A percentile compares a stretch with the other conserved stretches of the same genome.
These are phyloP conservation scores for Nothocercus nigrocapillus DNA, from an alignment of 2,113 vertebrate species.

Conservation along the genomic window DNA sequence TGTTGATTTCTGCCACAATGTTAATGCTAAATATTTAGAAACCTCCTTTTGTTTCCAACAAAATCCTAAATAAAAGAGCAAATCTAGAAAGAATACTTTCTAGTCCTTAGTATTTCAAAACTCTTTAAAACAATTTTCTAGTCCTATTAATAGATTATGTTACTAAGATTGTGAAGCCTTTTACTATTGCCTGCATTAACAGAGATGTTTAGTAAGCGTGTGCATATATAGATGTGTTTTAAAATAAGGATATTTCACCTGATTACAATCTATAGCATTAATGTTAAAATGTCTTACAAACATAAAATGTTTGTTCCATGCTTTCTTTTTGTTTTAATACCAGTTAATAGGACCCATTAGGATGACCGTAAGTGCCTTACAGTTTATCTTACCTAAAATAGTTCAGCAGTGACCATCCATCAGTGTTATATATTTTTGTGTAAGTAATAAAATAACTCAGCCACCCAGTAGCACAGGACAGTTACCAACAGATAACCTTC, in stretches of 20 bases:
- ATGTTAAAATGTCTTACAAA: neutral
- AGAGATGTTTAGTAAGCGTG: neutral
- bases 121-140: neutral
- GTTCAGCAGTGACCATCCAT: neutral
- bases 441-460: neutral
- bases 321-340: neutral
- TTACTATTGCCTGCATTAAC: neutral
- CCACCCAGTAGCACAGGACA: neutral
- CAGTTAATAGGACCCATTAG: neutral
- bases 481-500: constrained; percentile 26
- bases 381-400: neutral
- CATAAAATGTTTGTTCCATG: neutral
- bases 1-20: neutral
- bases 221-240: neutral
- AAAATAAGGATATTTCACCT: neutral
- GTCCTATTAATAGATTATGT: neutral
- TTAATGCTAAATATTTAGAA: constrained; percentile 12
- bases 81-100: neutral
- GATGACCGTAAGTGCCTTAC: neutral
- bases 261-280: neutral
- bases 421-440: neutral
- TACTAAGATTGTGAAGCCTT: neutral
- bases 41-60: neutral
- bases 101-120: neutral
- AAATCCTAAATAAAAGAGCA: neutral